Evolutionary conservation across 1,140 invertebrate genomes (phyloP).

Genomic region (Bombus pyrosoma): DNA sequence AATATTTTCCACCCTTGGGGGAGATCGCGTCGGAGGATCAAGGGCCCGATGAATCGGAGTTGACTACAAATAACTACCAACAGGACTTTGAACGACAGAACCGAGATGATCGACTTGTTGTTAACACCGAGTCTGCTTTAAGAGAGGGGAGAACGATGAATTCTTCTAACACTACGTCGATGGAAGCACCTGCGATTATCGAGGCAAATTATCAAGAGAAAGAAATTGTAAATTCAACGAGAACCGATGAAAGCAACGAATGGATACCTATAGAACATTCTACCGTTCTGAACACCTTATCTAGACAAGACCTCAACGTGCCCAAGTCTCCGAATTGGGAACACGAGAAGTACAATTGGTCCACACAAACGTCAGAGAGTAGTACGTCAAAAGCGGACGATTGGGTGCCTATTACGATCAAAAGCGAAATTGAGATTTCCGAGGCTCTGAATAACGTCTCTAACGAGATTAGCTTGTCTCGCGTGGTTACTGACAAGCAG

Average conservation of each 20-base stretch:
- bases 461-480: slow-evolving; percentile 1
- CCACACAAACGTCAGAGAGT: slow-evolving; percentile 11
- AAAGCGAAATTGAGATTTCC: not conserved
- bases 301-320: slow-evolving; percentile 44
- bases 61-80: not conserved
- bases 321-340: slow-evolving; percentile 63
- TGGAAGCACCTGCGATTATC: not conserved
- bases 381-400: slow-evolving; percentile 64
- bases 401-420: slow-evolving; percentile 72
- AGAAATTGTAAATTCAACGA: not conserved
- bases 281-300: not conserved
- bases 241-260: slow-evolving; percentile 43
- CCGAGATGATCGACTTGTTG: not conserved
- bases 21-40: slow-evolving; percentile 16
- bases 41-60: not conserved
- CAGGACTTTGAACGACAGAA: not conserved
- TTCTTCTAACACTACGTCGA: no score
- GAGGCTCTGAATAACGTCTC: not conserved
- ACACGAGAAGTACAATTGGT: slow-evolving; percentile 43
- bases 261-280: slow-evolving; percentile 67
- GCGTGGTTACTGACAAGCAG: not conserved
- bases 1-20: slow-evolving; percentile 79
- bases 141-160: not conserved
- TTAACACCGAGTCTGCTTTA: not conserved
- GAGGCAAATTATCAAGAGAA: not conserved